phyloP scores from a whole-genome alignment of 2,888 invertebrate genomes.

The Trypoxylon attenuatum region DNA sequence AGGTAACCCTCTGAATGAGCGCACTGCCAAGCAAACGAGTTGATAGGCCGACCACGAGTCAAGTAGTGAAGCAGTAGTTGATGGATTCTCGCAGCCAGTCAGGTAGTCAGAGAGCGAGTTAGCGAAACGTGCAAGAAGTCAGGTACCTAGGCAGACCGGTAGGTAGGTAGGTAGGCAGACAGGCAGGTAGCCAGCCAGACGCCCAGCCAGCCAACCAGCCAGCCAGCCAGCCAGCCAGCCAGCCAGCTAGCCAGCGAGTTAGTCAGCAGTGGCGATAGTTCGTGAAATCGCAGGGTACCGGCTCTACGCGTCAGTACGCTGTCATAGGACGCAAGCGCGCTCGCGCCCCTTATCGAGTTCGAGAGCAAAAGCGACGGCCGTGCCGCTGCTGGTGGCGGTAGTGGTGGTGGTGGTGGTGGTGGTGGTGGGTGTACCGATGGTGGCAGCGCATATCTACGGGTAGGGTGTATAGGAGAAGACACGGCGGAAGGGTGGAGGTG shows the following conservation, averaged over 20 bases:
- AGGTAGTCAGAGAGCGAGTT: too few species aligned
- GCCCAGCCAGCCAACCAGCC: constrained; percentile 31
- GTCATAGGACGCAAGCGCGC: constrained; percentile 64
- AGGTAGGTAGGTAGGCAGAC: constrained; percentile 13
- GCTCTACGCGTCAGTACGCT: constrained; percentile 48
- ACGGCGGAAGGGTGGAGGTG: constrained; percentile 51
- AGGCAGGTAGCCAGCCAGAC: constrained; percentile 50
- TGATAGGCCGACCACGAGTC: too few species aligned
- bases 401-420: constrained; percentile 36
- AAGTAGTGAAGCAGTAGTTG: too few species aligned
- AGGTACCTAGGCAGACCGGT: too few species aligned
- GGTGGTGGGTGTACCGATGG: constrained; percentile 22
- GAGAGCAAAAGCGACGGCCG: constrained; percentile 66
- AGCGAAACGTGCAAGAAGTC: too few species aligned
- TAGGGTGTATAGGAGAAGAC: constrained; percentile 21
- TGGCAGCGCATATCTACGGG: constrained; percentile 20
- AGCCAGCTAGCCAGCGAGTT: constrained; percentile 32
- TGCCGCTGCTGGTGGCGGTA: constrained; percentile 31
- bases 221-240: constrained; percentile 28
- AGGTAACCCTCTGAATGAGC: too few species aligned
- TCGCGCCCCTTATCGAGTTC: constrained; percentile 71
- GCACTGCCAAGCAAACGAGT: too few species aligned
- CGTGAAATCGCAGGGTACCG: constrained; percentile 56
- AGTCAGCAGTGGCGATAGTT: constrained; percentile 53
- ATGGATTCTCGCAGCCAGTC: too few species aligned